Evolutionary conservation across 2,888 invertebrate species (phyloP).

Genomic region (Arenicola marina): DNA sequence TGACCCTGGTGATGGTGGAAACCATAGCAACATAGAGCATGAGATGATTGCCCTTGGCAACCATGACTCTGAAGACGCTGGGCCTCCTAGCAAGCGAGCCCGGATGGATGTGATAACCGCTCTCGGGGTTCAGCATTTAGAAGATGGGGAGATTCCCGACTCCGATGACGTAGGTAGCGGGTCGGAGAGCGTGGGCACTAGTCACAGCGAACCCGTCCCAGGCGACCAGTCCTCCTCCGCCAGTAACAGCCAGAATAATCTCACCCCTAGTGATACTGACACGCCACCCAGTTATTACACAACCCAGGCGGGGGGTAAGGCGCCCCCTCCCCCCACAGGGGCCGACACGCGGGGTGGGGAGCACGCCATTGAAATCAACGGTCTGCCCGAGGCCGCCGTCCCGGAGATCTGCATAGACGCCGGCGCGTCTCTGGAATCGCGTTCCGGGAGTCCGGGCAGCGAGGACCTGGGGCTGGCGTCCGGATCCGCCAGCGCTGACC

Average conservation of each 20-base stretch:
- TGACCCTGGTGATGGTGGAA: constrained; percentile 42
- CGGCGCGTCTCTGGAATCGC: not conserved
- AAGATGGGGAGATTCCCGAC: constrained; percentile 12
- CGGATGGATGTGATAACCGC: not conserved
- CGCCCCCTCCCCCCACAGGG: too few relatives aligned
- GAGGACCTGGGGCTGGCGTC: not conserved
- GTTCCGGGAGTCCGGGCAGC: not conserved
- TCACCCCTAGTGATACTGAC: too few relatives aligned
- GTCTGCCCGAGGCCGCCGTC: not conserved
- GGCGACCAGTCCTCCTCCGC: too few relatives aligned
- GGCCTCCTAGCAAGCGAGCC: not conserved
- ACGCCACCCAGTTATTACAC: too few relatives aligned
- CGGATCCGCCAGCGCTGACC: not conserved
- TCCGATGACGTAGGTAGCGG: too few relatives aligned
- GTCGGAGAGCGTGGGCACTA: too few relatives aligned
- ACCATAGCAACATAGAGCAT: not conserved
- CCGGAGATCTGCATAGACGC: not conserved
- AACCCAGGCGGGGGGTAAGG: too few relatives aligned
- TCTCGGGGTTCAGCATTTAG: not conserved
- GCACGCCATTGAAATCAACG: not conserved
- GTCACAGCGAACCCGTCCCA: too few relatives aligned
- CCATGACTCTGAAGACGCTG: too few relatives aligned
- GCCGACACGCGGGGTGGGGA: too few relatives aligned
- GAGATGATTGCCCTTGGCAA: too few relatives aligned
- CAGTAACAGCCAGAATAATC: too few relatives aligned